Conservation (phyloP, 2,888 invertebrate genomes). For the Steinernema hermaphroditum region DNA sequence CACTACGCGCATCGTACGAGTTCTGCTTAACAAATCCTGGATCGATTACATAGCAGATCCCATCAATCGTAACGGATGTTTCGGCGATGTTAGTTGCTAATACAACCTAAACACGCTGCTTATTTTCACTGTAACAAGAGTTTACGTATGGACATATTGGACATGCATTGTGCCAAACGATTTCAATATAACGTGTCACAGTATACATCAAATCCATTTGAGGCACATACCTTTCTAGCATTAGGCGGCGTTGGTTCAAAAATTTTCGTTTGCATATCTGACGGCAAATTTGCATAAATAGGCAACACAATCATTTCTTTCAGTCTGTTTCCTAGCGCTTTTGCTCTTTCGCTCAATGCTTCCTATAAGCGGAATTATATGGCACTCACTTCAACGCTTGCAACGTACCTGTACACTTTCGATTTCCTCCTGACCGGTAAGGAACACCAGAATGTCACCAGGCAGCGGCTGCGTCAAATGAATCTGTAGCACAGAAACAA, state of each 20-base stretch:
- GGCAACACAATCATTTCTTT: conserved; percentile 88
- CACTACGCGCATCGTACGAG: conserved; percentile 92
- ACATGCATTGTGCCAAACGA: no score
- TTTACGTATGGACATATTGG: neutral
- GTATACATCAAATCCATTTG: no score
- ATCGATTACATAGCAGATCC: conserved; percentile 97
- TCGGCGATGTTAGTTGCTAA: conserved; percentile 98
- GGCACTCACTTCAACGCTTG: no score
- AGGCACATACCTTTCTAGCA: conserved; percentile 82
- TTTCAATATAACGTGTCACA: no score
- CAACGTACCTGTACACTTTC: conserved; percentile 50
- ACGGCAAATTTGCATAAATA: conserved; percentile 95
- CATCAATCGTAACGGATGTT: conserved; percentile 97
- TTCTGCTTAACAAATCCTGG: conserved; percentile 96
- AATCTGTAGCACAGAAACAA: conserved; percentile 89
- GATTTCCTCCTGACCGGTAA: conserved; percentile 75
- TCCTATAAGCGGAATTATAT: no score
- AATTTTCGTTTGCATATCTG: conserved; percentile 98
- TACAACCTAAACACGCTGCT: conserved; percentile 74
- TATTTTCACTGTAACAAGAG: neutral
- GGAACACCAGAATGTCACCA: conserved; percentile 92
- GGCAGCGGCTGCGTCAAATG: conserved; percentile 88
- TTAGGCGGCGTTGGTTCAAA: conserved; percentile 96
- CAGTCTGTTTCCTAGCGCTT: conserved; percentile 82
- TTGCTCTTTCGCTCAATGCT: conserved; percentile 77